Evolutionary conservation across 2,797 vertebrate genomes (phyloP).

Genomic region (Macropodus opercularis): DNA sequence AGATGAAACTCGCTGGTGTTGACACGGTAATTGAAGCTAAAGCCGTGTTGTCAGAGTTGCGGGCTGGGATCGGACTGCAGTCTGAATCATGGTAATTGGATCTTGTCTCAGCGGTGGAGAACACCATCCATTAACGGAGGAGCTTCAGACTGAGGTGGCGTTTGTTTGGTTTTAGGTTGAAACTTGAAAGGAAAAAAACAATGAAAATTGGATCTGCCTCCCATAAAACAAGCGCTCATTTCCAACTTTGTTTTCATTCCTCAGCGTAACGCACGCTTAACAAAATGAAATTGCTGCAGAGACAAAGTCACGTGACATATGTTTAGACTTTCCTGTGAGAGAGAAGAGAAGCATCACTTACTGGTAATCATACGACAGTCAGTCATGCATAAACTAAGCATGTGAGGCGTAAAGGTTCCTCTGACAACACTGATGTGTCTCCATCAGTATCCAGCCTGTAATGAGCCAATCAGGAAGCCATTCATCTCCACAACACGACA

Average conservation of each 20-base stretch:
- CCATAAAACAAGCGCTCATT: slow-evolving; percentile 1
- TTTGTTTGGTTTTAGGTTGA: slow-evolving; percentile 29
- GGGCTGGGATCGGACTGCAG: slow-evolving; percentile 22
- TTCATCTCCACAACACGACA: slow-evolving; percentile 39
- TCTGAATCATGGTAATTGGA: slow-evolving; percentile 63
- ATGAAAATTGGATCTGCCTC: slow-evolving; percentile 31
- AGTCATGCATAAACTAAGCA: slow-evolving; percentile 18
- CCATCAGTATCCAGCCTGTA: slow-evolving; percentile 24
- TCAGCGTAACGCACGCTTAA: not conserved
- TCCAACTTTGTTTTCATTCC: not conserved
- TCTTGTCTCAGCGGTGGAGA: slow-evolving; percentile 54
- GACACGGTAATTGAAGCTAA: slow-evolving; percentile 53
- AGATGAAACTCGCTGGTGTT: slow-evolving; percentile 33
- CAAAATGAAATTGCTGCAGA: not conserved
- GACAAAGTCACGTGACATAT: not conserved
- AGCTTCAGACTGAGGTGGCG: slow-evolving; percentile 24
- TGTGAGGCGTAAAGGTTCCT: slow-evolving; percentile 23
- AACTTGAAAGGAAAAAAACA: slow-evolving; percentile 8
- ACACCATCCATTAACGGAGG: slow-evolving; percentile 60
- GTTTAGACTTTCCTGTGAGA: not conserved
- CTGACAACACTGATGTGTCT: slow-evolving; percentile 28
- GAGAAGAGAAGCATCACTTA: not conserved
- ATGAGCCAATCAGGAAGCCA: slow-evolving; percentile 27
- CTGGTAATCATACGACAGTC: slow-evolving; percentile 15
- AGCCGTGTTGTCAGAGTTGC: slow-evolving; percentile 39